Conservation (phyloP, 2,888 invertebrate species). For the Epirrita christyi region DNA sequence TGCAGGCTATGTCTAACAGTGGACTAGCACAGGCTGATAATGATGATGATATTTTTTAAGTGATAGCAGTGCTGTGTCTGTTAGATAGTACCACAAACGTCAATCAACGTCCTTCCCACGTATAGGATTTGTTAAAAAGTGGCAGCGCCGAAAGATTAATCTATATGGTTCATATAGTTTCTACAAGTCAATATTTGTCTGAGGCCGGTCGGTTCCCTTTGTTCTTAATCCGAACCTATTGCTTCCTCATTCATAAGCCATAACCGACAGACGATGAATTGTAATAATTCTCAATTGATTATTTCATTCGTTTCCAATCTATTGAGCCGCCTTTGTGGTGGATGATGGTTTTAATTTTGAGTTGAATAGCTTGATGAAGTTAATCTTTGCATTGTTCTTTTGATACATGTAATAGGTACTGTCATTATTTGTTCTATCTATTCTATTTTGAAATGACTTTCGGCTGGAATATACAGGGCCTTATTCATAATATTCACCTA, state of each 20-base stretch:
- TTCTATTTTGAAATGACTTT: slow-evolving; percentile 27
- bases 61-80: no score
- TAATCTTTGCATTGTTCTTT: slow-evolving; percentile 64
- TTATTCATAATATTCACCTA: no score
- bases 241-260: slow-evolving; percentile 64
- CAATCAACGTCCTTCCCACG: slow-evolving; percentile 67
- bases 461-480: no score
- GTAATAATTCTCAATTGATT: slow-evolving; percentile 80
- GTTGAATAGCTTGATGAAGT: slow-evolving; percentile 50
- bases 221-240: slow-evolving; percentile 73
- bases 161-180: slow-evolving; percentile 67
- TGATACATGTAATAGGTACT: slow-evolving; percentile 29
- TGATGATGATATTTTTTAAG: no score
- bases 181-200: slow-evolving; percentile 84
- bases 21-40: no score
- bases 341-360: slow-evolving; percentile 65
- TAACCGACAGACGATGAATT: slow-evolving; percentile 74
- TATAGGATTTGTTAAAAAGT: slow-evolving; percentile 17
- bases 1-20: no score
- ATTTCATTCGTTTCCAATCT: slow-evolving; percentile 70
- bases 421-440: slow-evolving; percentile 11
- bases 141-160: slow-evolving; percentile 45
- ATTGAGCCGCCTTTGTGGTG: slow-evolving; percentile 64
- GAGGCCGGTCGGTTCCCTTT: slow-evolving; percentile 75
- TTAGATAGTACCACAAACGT: slow-evolving; percentile 57